Evolutionary conservation across 2,888 invertebrate genomes (phyloP).

Genomic region (Nebria salina): DNA sequence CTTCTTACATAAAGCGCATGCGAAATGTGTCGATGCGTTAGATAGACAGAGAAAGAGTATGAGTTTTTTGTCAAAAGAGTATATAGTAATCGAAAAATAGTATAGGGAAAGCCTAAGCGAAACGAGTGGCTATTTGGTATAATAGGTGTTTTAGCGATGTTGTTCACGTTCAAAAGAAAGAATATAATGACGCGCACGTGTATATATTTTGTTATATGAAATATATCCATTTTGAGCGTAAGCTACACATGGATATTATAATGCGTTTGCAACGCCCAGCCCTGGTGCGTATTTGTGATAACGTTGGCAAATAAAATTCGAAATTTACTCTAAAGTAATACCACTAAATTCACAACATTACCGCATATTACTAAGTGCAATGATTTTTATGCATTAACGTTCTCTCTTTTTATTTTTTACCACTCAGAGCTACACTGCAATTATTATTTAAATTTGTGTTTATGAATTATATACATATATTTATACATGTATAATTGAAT

Average conservation of each 20-base stretch:
- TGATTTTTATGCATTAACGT: neutral
- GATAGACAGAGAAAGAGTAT: too few relatives aligned
- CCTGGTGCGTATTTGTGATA: neutral
- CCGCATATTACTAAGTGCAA: neutral
- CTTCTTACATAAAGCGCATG: too few relatives aligned
- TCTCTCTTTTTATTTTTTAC: neutral
- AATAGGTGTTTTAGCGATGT: neutral
- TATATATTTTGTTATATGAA: neutral
- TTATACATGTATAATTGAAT: neutral
- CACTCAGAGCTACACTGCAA: neutral
- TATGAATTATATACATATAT: neutral
- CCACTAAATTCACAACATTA: neutral
- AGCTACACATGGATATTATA: neutral
- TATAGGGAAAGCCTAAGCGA: neutral
- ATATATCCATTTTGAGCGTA: neutral
- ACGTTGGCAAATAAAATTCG: neutral
- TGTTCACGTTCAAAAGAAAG: neutral
- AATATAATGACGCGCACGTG: neutral
- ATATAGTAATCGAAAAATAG: too few relatives aligned
- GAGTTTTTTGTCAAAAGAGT: too few relatives aligned
- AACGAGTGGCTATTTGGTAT: neutral
- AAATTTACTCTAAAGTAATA: neutral
- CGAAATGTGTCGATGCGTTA: too few relatives aligned
- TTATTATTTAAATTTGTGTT: neutral
- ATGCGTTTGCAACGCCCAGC: neutral